Base-by-base conservation (phyloP, 2,797 vertebrate species). In the Sebastes matsubarae region DNA sequence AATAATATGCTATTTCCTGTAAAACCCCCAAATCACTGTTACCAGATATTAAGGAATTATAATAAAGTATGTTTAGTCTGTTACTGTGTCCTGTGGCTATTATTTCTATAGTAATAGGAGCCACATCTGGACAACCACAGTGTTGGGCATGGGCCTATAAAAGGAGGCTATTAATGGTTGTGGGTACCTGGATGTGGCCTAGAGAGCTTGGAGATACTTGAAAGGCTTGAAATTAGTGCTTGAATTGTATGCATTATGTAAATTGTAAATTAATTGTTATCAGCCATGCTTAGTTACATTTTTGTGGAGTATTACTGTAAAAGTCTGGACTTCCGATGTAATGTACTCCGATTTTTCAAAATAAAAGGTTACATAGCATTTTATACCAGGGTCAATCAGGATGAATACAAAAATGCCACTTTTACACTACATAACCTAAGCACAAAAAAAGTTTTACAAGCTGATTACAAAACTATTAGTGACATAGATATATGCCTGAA, bases 321-420 rank as follows among this genome's bases (percentile, higher is more conserved):
- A 69, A 55, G 13, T 1, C 57, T 59, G 76, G 67, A 86, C n/a
- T 34, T 89, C 88, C 81, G 76, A 73, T 65, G 42, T 11, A 3
- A 24, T 8, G 8, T 8, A 1, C 0, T 5, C 0, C 0, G 4
- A 1, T 2, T 6, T 84, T 85, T 89, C 80, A 83, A 85, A 83
- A 58, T 85, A 81, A 87, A 77, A 75, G 50, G 4, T 1, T 1
- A 3, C 7, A 13, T 34, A 12, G 8, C 1, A 24, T 58, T 46
- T 52, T 18, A 29, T 16, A 10, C 4, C 12, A 52, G 0, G 7
- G 8, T 25, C 22, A 25, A 27, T 12, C 18, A 13, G 8, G 20
- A 46, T 1, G 6, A 13, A 42, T 16, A 20, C 12, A 27, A 50
- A 14, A 52, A 52, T 30, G 11, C 5, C 2, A n/a, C 6, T 0